Base-by-base conservation (phyloP, 30 jellyfish, hydroid and myxozoan species). In the Cassiopea andromeda region DNA sequence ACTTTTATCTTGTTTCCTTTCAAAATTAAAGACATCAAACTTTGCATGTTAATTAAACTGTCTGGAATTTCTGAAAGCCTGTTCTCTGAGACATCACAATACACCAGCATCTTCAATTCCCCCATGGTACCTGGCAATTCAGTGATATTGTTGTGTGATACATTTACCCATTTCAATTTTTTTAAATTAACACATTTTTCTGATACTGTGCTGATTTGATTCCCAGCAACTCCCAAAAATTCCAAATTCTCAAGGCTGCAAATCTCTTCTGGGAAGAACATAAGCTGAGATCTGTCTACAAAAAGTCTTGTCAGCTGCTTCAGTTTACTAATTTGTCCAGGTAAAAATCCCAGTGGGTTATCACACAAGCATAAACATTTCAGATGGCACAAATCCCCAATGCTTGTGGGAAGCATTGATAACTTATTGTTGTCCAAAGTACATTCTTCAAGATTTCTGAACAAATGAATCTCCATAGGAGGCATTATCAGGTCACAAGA, bases 331-430 rank as follows among this genome's bases (percentile, higher is more conserved):
- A 92, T 68, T 71, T 91, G 97, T 15, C 48, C 18, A 13, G 94
- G 92, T 4, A 96, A n/a, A 49, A 69, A 91, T 58, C 94, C 87
- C 60, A 96, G 19, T n/a, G 99, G 97, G 80, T 96, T 96, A 13
- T 89, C 90, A 76, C 98, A 85, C 9, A 96, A 44, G 54, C 97
- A 96, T 70, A 96, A 76, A 80, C 93, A 70, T 46, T 69, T 78
- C 64, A 96, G 87, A 47, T 89, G 83, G 15, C 60, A 48, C 64
- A 91, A 75, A 60, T 75, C 69, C 17, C 94, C 87, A 15, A 96
- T 14, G 15, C 97, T 83, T 44, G 89, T 54, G 19, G 99, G 99
- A 45, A 96, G 82, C 94, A 96, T 74, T 1, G 99, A 49, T 46
- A 96, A 70, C 49, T 92, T 54, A 76, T 96, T 96, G 73, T 96